Base-by-base conservation (phyloP, 2,797 vertebrate genomes). In the Numenius phaeopus region DNA sequence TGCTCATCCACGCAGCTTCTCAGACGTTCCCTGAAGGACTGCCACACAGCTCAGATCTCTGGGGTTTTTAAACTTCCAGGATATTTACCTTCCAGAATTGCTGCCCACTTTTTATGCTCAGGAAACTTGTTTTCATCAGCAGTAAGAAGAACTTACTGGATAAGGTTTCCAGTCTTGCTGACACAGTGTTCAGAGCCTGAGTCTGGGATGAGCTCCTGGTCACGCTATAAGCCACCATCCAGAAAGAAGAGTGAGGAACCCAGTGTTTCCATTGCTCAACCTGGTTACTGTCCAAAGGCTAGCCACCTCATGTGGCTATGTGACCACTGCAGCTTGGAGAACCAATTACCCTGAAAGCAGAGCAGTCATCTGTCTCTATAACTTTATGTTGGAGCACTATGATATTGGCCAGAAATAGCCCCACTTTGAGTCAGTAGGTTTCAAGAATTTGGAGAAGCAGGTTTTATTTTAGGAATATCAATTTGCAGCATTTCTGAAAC, bases 241-340 rank as follows among this genome's bases (percentile, higher is more conserved):
- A 66, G 34, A 66, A 58, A 4, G 32, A 58, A 58, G 13, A 8
- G 16, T 1, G 1, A 87, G 39, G 54, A 89, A 14, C 5, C 44
- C 39, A 16, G 9, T 37, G n/a, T 42, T 78, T 61, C 24, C 22
- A 21, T 52, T 32, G 26, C 37, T 83, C 47, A 42, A 16, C 7
- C 32, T 82, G 54, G 14, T 42, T 83, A 11, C 18, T 34, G 17
- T 30, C 11, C 52, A 44, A 44, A 23, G 37, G 44, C 4, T 17
- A 3, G 9, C 8, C 15, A 12, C 5, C 24, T 72, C 39, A 15
- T 0, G 0, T 14, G 40, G 16, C 44, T 76, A 13, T 42, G n/a
- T n/a, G 37, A 44, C 5, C 52, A 32, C 19, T 19, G 40, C 15
- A 84, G 11, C 10, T 3, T 23, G 37, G 54, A 30, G 44, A 90